phyloP scores from a whole-genome alignment of 1,140 invertebrate species.

The Hyles euphorbiae region DNA sequence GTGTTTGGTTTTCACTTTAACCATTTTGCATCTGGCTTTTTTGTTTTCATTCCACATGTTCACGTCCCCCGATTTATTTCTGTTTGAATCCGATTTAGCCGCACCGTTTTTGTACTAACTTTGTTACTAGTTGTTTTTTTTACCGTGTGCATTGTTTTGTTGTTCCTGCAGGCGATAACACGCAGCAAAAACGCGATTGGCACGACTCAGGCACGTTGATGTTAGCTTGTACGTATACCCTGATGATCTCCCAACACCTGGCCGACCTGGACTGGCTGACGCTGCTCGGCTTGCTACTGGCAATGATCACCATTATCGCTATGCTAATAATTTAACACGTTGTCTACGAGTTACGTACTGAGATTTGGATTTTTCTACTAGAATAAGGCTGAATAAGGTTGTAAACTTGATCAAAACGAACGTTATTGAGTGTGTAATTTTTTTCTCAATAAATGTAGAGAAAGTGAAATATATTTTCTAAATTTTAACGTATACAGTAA shows the following conservation, averaged over 20 bases:
- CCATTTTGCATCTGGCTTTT: conserved; percentile 60
- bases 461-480: too few species aligned
- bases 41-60: conserved; percentile 37
- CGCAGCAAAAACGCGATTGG: conserved; percentile 73
- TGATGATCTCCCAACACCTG: conserved; percentile 80
- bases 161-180: conserved; percentile 61
- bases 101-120: conserved; percentile 26
- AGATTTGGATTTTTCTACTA: too few species aligned
- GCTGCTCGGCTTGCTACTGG: conserved; percentile 81
- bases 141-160: conserved; percentile 44
- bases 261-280: conserved; percentile 80
- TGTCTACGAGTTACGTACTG: background rate
- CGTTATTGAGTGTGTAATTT: too few species aligned
- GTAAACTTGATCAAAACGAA: too few species aligned
- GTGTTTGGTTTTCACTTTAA: conserved; percentile 67
- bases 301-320: conserved; percentile 81
- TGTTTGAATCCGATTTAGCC: conserved; percentile 17
- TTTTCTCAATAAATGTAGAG: too few species aligned
- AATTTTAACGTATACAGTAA: too few species aligned
- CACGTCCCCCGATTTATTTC: conserved; percentile 8
- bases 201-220: conserved; percentile 76
- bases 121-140: conserved; percentile 37
- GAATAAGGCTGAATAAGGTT: too few species aligned
- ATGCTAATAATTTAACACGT: conserved; percentile 74
- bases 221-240: conserved; percentile 79